phyloP scores from a whole-genome alignment of 2,797 vertebrate genomes.

The Sebastes melanostomus region DNA sequence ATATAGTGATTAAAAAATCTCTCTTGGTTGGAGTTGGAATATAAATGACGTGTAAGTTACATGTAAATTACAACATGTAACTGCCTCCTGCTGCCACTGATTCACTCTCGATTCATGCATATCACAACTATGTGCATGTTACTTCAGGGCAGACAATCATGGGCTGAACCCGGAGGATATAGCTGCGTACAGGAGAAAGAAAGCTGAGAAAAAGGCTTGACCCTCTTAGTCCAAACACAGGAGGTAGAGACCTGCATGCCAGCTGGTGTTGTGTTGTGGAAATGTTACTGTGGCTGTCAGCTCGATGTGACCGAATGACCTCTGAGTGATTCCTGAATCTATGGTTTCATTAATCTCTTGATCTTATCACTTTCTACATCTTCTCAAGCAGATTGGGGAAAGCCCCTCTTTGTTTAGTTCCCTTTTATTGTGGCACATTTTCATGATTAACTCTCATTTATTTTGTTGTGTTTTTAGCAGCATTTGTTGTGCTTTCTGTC shows the following conservation, averaged over 20 bases:
- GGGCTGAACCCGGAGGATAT: constrained; percentile 86
- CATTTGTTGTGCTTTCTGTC: background rate
- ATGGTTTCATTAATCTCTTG: constrained; percentile 65
- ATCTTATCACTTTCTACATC: constrained; percentile 60
- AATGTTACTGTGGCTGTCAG: constrained; percentile 21
- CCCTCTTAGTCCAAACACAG: constrained; percentile 58
- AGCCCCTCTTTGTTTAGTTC: constrained; percentile 32
- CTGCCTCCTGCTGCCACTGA: background rate
- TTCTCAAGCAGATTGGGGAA: constrained; percentile 61
- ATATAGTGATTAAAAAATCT: background rate
- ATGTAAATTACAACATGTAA: background rate
- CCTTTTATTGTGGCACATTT: constrained; percentile 24
- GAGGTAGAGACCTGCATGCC: constrained; percentile 80
- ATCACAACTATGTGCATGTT: constrained; percentile 46
- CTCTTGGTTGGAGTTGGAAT: background rate
- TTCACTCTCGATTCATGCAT: background rate
- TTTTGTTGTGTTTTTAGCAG: constrained; percentile 7
- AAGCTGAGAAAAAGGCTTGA: constrained; percentile 87
- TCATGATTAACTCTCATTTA: background rate
- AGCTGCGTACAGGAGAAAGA: constrained; percentile 86
- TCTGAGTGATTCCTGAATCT: constrained; percentile 31
- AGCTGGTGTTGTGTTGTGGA: constrained; percentile 60
- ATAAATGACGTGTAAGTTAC: background rate
- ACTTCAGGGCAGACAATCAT: constrained; percentile 85
- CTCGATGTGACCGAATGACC: constrained; percentile 16